Conservation (phyloP, 1,140 invertebrate species). For the Drosophila grimshawi region DNA sequence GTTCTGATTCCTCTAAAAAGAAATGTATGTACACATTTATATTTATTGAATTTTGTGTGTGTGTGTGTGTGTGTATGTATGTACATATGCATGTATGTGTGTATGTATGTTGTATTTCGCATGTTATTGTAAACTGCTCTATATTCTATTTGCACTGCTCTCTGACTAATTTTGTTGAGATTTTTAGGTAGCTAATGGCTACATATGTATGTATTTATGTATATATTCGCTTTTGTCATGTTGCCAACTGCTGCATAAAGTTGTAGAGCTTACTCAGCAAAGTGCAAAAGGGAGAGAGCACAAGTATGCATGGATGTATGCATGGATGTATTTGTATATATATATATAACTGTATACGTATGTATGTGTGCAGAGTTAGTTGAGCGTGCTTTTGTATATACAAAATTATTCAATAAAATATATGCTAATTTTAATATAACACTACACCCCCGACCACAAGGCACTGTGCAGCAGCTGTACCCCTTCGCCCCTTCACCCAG, state of each 20-base stretch:
- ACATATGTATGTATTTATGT: not conserved
- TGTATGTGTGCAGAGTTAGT: not conserved
- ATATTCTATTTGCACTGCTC: not conserved
- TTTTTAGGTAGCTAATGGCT: not conserved
- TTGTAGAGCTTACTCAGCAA: not conserved
- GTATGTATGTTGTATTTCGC: too few relatives aligned
- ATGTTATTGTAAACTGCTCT: not conserved
- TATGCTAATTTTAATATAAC: constrained; percentile 69
- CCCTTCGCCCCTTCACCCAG: not conserved
- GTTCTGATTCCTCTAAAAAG: too few relatives aligned
- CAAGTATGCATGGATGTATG: not conserved
- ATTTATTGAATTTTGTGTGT: not conserved
- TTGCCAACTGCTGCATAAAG: constrained; percentile 7
- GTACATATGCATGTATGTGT: too few relatives aligned
- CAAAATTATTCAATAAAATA: constrained; percentile 25
- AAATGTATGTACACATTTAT: too few relatives aligned
- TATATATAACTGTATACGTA: not conserved
- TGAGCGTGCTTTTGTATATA: constrained; percentile 1
- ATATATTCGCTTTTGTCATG: constrained; percentile 3
- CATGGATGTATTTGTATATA: not conserved
- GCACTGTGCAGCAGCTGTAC: not conserved
- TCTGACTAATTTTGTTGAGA: too few relatives aligned
- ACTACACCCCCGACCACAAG: constrained; percentile 19
- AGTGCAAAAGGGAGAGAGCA: not conserved
- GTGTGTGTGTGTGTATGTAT: too few relatives aligned